A percentile compares a stretch with the other conserved stretches of the same genome.
Conservation (phyloP, 1,140 invertebrate genomes). For the Agrilus planipennis region DNA sequence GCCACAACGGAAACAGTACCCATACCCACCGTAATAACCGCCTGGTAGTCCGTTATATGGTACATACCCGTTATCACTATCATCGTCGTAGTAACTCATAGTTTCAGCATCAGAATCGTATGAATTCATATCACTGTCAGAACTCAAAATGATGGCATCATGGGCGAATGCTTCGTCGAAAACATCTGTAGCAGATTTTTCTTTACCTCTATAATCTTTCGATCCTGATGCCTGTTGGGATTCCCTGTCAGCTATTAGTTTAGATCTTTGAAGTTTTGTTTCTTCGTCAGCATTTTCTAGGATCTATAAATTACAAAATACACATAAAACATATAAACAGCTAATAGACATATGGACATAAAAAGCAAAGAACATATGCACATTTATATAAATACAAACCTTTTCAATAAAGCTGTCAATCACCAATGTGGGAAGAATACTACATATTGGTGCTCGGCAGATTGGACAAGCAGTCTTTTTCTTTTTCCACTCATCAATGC, state of each 20-base stretch:
- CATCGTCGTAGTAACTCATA: not conserved
- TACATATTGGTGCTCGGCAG: conserved; percentile 40
- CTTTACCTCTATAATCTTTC: too few species aligned
- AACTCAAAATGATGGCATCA: conserved; percentile 7
- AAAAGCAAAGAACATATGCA: not conserved
- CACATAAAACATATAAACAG: not conserved
- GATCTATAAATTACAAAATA: not conserved
- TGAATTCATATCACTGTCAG: not conserved
- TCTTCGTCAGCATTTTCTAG: conserved; percentile 5
- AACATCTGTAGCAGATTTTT: not conserved
- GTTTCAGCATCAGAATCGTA: not conserved
- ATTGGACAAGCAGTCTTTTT: conserved; percentile 63
- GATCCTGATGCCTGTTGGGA: too few species aligned
- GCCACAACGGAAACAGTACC: conserved; percentile 31
- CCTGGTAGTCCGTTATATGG: conserved; percentile 17
- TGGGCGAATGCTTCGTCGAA: not conserved
- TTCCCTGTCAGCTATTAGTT: not conserved
- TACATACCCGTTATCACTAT: not conserved
- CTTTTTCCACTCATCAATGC: conserved; percentile 60
- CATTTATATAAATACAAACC: conserved; percentile 7
- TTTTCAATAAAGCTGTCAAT: conserved; percentile 25
- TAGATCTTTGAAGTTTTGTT: not conserved
- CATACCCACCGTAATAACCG: conserved; percentile 34
- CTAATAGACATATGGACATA: not conserved
- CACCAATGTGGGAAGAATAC: conserved; percentile 17